Base-by-base conservation (phyloP, 2,113 vertebrate genomes). In the Phyllopteryx taeniolatus region DNA sequence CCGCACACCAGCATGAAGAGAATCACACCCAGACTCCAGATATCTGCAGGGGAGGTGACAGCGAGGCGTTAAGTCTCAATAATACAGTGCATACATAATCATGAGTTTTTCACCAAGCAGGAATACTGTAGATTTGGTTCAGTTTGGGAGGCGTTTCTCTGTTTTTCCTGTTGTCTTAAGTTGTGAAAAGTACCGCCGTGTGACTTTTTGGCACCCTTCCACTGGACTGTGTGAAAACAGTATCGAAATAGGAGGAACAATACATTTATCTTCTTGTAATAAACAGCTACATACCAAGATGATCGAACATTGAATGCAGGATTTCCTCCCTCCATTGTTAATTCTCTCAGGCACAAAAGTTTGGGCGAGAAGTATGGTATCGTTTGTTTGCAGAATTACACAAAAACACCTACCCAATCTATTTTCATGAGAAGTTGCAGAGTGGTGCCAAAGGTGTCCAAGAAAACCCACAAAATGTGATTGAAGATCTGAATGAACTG, bases 1-100 rank as follows among this genome's bases (percentile, higher is more conserved):
- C 98, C 98, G 43, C 96, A 99, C 33, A 99, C 96, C 91, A 99
- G 84, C 98, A 99, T 99, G 91, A 97, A 99, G 27, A 99, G 96
- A 83, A 99, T 99, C 73, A 99, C 98, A 6, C 98, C 98, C 82
- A 99, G 92, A 77, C 98, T 99, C 98, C 98, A 99, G 84, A 99
- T 97, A 93, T 99, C 98, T 99, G 83, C 80, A 82, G 57, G 66
- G 33, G 83, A 49, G 72, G 27, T 39, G 20, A 79, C 31, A 63
- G 20, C 61, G 57, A 73, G 60, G 72, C 19, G 47, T 51, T 9
- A 54, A 39, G 17, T 62, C 22, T 15, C 35, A 27, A 4, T 13
- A 53, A 19, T 19, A 53, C 8, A 22, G 43, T 3, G 42, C 39
- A 44, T 22, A 12, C 39, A 7, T 64, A 43, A 65, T 14, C 20